Evolutionary conservation across 2,113 vertebrate genomes (phyloP), one percentile per base, ranked within the genome.

Genomic region (Beaufortia kweichowensis): DNA sequence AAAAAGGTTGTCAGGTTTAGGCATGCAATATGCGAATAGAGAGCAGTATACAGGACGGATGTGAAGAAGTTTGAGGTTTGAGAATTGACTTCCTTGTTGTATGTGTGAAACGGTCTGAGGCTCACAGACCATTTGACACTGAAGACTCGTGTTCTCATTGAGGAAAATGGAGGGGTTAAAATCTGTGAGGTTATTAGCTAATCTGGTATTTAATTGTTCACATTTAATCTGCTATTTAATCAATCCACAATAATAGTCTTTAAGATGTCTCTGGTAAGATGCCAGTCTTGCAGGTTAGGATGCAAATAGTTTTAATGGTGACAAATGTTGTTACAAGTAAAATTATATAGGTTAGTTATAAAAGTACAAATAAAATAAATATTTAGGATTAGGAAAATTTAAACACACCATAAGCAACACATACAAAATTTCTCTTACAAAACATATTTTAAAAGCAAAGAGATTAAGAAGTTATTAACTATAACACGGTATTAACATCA

Each of bases 31-130:
- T 1, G 31, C 15, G 12, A 1, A 14, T 21, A 41, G 5, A 41
- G 12, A 29, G 35, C 60, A 66, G 0, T 12, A 33, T 31, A n/a
- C n/a, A 39, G 11, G 33, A 23, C 35, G 74, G 64, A 60, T 68
- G 75, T 68, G 55, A 64, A 60, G 29, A 35, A 5, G 8, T 59
- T 12, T 24, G 55, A 9, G 41, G 55, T 50, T 35, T 69, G 15
- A 46, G 14, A 48, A 24, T 8, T 46, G 26, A 69, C 75, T 77
- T 77, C 64, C 75, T 77, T 31, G 11, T 33, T 67, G 2, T 14
- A 29, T 23, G 75, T 77, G 75, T 68, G 56, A 77, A 68, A 68
- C 55, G 65, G 64, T 77, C 19, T 23, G 2, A 11, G 29, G 19
- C 11, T 33, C n/a, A 1, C n/a, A 55, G 5, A 33, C n/a, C n/a